Base-by-base conservation (phyloP, 2,113 vertebrate genomes). In the Zosterops japonicus region DNA sequence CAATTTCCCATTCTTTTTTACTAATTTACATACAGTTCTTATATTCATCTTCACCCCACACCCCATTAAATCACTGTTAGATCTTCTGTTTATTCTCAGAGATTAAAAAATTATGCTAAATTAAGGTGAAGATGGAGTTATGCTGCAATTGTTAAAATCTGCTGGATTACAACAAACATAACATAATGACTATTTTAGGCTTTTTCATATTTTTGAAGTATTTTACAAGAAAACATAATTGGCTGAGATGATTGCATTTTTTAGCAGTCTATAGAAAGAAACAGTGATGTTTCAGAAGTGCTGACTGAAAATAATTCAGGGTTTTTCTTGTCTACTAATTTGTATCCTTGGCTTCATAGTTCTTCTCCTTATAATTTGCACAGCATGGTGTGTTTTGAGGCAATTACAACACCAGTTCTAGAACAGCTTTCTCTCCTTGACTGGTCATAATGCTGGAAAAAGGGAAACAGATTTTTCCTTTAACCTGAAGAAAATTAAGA, bases 331-430 rank as follows among this genome's bases (percentile, higher is more conserved):
- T 55, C 55, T 88, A 24, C 55, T 91, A 57, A 80, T 93, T 83
- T 81, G 52, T 88, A 63, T 74, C 47, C 42, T 88, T 83, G 53
- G 39, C 44, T 83, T 92, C 4, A 3, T 61, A 72, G 41, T 84
- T 87, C 52, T 89, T 90, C 63, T 91, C 81, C 76, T 87, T 87
- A n/a, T 61, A 89, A 95, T 88, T 94, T 78, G 36, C 74, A 31
- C 71, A 68, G 72, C 60, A 36, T 68, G 72, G 28, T 74, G 27
- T 39, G 33, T 81, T 92, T 71, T 75, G 60, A 94, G 77, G 80
- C 83, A 81, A 14, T 95, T 96, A 57, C 33, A 78, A 35, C 46
- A 64, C 18, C 65, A 89, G 3, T 61, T 90, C 53, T 50, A 39
- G 31, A 84, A 68, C 23, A 94, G 29, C 31, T 86, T 92, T 93